Evolutionary conservation across 2,888 invertebrate genomes (phyloP).

Genomic region (Zonitis immaculata): DNA sequence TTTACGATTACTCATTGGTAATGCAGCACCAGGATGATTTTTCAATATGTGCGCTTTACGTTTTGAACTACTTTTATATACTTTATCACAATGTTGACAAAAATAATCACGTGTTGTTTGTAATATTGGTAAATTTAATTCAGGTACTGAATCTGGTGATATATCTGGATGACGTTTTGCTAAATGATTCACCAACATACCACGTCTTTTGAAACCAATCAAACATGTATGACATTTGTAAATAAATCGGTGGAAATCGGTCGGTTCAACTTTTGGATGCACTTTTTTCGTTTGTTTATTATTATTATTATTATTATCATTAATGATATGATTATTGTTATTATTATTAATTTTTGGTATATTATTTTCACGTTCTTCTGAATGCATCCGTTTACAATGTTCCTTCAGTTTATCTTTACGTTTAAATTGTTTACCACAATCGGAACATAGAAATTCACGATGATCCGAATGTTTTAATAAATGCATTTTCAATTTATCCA

Average conservation of each 20-base stretch:
- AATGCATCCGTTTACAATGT: slow-evolving; percentile 65
- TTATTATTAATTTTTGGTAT: slow-evolving; percentile 28
- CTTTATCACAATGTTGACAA: slow-evolving; percentile 79
- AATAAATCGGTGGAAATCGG: slow-evolving; percentile 66
- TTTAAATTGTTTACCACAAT: slow-evolving; percentile 74
- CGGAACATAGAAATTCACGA: slow-evolving; percentile 65
- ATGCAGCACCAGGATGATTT: slow-evolving; percentile 74
- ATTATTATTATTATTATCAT: slow-evolving; percentile 22
- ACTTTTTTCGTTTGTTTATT: slow-evolving; percentile 49
- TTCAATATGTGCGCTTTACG: slow-evolving; percentile 76
- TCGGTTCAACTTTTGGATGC: slow-evolving; percentile 55
- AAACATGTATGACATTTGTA: slow-evolving; percentile 74
- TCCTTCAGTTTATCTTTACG: slow-evolving; percentile 70
- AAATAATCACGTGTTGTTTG: slow-evolving; percentile 74
- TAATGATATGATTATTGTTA: not conserved
- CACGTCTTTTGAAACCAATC: slow-evolving; percentile 75
- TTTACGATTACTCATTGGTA: slow-evolving; percentile 54
- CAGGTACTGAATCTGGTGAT: slow-evolving; percentile 61
- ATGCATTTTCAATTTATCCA: slow-evolving; percentile 69
- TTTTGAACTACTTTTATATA: slow-evolving; percentile 79
- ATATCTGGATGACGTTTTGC: slow-evolving; percentile 70
- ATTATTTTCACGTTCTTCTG: slow-evolving; percentile 47
- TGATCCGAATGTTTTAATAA: slow-evolving; percentile 62
- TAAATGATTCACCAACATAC: slow-evolving; percentile 77
- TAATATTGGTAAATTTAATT: slow-evolving; percentile 72